phyloP scores from a whole-genome alignment of 2,113 vertebrate genomes.

The Mustela nigripes region DNA sequence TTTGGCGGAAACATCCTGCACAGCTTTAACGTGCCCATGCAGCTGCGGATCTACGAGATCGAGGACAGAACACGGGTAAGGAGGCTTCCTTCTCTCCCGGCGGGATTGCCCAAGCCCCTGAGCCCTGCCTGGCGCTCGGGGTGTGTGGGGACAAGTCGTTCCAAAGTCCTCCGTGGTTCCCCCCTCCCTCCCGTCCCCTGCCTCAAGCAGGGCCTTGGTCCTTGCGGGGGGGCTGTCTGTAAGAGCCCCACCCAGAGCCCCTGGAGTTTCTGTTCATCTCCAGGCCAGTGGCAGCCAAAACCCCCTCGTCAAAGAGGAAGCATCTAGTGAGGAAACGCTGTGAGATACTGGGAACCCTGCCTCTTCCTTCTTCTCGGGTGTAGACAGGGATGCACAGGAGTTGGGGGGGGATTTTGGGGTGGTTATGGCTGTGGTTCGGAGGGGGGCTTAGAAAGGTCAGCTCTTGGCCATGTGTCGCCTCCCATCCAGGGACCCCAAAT shows the following conservation, averaged over 20 bases:
- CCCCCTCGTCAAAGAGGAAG: slow-evolving; percentile 49
- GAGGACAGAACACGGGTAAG: slow-evolving; percentile 98
- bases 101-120: rapidly evolving
- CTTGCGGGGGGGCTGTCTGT: background rate
- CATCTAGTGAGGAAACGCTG: background rate
- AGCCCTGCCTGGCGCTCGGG: rapidly evolving
- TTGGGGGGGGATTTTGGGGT: background rate
- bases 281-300: background rate
- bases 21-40: slow-evolving; percentile 99
- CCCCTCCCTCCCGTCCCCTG: too few relatives aligned
- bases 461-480: background rate
- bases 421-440: background rate
- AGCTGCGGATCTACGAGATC: slow-evolving; percentile 97
- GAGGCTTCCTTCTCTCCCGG: slow-evolving; percentile 67
- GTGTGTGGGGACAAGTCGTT: background rate
- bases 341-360: background rate
- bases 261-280: background rate
- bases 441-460: background rate
- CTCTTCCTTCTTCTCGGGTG: background rate
- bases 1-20: slow-evolving; percentile 99
- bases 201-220: background rate
- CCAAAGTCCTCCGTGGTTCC: background rate
- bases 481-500: background rate
- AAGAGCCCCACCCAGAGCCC: background rate
- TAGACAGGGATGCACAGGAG: background rate